These are phyloP conservation scores for Drosophila anomelani DNA, from an alignment of 2,888 invertebrate genomes.

Conservation along the genomic window DNA sequence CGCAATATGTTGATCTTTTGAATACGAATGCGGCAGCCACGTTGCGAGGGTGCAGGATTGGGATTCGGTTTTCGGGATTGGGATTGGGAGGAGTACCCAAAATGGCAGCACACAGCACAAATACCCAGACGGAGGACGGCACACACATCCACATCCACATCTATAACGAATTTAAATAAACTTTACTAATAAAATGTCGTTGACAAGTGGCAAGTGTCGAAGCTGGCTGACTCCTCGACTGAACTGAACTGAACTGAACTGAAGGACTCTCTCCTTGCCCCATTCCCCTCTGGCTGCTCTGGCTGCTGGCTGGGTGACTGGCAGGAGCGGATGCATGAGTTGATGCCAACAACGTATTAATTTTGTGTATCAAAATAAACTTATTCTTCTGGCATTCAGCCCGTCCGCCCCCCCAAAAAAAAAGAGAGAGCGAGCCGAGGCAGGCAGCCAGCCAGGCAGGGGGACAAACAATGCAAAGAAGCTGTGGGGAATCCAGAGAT, in stretches of 20 bases:
- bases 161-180: slow-evolving; percentile 76
- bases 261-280: background rate
- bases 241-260: slow-evolving; percentile 5
- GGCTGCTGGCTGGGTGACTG: slow-evolving; percentile 15
- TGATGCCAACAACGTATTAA: slow-evolving; percentile 79
- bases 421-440: background rate
- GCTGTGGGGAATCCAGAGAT: slow-evolving; percentile 18
- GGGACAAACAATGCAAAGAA: slow-evolving; percentile 47
- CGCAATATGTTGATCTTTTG: slow-evolving; percentile 80
- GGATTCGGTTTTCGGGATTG: background rate
- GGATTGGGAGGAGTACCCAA: slow-evolving; percentile 24
- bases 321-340: slow-evolving; percentile 61
- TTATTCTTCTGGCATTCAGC: slow-evolving; percentile 61
- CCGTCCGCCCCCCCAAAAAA: slow-evolving; percentile 6
- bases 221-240: slow-evolving; percentile 27
- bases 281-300: background rate
- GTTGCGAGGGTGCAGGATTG: slow-evolving; percentile 14
- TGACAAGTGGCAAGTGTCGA: slow-evolving; percentile 78
- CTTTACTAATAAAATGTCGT: slow-evolving; percentile 79
- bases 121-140: slow-evolving; percentile 22
- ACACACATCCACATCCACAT: slow-evolving; percentile 18
- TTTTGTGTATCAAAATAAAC: slow-evolving; percentile 79
- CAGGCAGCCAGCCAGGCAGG: slow-evolving; percentile 1
- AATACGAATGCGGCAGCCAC: slow-evolving; percentile 70
- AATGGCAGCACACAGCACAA: slow-evolving; percentile 64